phyloP scores from a whole-genome alignment of 2,797 vertebrate species.

The Schizopygopsis malacanthus region DNA sequence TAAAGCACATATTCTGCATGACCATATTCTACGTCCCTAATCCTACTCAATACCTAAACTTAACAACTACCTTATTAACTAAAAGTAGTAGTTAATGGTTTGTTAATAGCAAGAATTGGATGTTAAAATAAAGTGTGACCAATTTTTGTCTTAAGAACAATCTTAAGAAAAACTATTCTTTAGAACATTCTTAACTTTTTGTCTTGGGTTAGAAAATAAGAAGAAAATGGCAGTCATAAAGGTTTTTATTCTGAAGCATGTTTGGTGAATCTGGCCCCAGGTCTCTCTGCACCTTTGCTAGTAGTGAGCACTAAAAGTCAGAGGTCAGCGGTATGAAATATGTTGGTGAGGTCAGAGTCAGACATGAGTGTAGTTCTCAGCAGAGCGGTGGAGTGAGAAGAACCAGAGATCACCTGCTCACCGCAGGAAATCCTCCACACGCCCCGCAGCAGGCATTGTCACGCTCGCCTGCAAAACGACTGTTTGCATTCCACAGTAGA shows the following conservation, averaged over 20 bases:
- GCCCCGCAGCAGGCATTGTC: slow-evolving; percentile 28
- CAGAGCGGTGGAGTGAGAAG: slow-evolving; percentile 1
- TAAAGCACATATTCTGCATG: no score
- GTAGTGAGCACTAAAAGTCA: slow-evolving; percentile 48
- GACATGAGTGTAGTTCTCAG: slow-evolving; percentile 15
- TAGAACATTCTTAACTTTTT: no score
- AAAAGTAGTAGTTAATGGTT: no score
- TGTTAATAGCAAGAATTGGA: no score
- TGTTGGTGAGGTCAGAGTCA: slow-evolving; percentile 37
- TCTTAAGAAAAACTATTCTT: no score
- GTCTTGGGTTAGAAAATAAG: no score
- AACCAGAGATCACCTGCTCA: slow-evolving; percentile 18
- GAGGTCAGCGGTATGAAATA: slow-evolving; percentile 25
- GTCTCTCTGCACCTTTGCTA: not conserved
- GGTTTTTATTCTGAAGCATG: not conserved
- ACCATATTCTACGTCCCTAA: no score
- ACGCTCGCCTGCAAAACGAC: slow-evolving; percentile 27
- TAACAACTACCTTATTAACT: no score
- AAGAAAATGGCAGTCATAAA: not conserved
- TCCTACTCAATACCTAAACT: no score
- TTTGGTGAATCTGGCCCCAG: not conserved
- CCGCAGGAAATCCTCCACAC: not conserved
- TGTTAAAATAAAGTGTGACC: no score
- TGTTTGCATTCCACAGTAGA: slow-evolving; percentile 50
- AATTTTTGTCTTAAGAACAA: no score